Evolutionary conservation across 2,888 invertebrate genomes (phyloP), one percentile per base, ranked within the genome.

Genomic region (Cotesia congregata): DNA sequence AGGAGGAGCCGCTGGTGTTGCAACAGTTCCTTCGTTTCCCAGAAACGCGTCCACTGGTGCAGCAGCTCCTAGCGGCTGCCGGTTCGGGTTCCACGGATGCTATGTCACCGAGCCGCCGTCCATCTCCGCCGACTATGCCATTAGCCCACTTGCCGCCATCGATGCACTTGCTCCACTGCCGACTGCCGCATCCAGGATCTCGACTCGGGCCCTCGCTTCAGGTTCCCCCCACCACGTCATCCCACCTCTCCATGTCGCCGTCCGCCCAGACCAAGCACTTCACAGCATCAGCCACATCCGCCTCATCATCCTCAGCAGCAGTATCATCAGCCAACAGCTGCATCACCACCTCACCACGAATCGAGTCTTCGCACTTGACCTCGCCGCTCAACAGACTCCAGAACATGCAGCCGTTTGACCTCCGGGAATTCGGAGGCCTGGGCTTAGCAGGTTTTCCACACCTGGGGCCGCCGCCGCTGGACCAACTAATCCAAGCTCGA

Each of bases 321-420:
- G 83, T 82, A 59, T 68, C 81, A 5, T 76, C 77, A 12, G 91
- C 92, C 88, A 83, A 83, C 60, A 88, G 90, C 92, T 87, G 92
- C 91, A 88, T 92, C 93, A 85, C 92, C 93, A 84, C 92, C 93
- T 84, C 91, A 91, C 86, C 91, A 89, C 65, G 91, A 92, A 85
- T 93, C 64, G 15, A 75, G 74, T 59, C 50, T 50, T 83, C 86
- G 1, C 86, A 86, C 64, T 74, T 86, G 39, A 92, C 93, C 81
- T 95, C 96, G 7, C 97, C 98, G 2, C 91, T 98, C 80, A 97
- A 95, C 89, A 94, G 96, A 84, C 91, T 98, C 69, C 97, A 97
- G 90, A 97, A 95, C 85, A 97, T 98, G 97, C 97, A 98, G 87
- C 97, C 98, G 0, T 97, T 97, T 88, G 97, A 98, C 89, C 97